Evolutionary conservation across 2,888 invertebrate species (phyloP), one percentile per base, ranked within the genome.

Genomic region (Drosophila histrio): DNA sequence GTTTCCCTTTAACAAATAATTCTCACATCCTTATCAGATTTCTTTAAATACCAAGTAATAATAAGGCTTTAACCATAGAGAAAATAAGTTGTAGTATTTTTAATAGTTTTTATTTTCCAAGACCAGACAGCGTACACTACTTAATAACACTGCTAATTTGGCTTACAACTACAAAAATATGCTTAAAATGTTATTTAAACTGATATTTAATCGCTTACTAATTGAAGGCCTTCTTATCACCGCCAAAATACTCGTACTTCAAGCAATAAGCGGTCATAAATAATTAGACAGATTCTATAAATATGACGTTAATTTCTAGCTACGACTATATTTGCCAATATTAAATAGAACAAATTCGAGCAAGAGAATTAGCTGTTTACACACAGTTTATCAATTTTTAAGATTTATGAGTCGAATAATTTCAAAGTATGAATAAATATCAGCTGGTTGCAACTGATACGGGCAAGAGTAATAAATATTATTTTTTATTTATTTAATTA

Each of bases 311-410:
- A 28, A n/a, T 60, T 44, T 36, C 9, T 15, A 19, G 32, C 32
- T 19, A 19, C 15, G 7, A 30, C 13, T 19, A 9, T 39, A n/a
- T 22, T 1, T 7, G 13, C 6, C 9, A 47, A 13, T 34, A 22
- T 44, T 36, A 21, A 53, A 46, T 70, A 21, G 17, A 30, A 46
- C 11, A 17, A 38, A 34, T 60, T 53, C 13, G 19, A 13, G 8
- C 22, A 69, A 49, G 28, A 47, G 3, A 17, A 15, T 63, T 21
- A 28, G 28, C 30, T 43, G 30, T 36, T 46, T 36, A 17, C 21
- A 50, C 65, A 65, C 53, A 47, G 44, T 39, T 73, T 61, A 73
- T 67, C 78, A 67, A 54, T 58, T 66, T 56, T 54, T 19, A 39
- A 52, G 46, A 74, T 74, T 78, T 78, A 74, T 39, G 50, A 52